These are phyloP conservation scores for Osmerus eperlanus DNA, from an alignment of 2,113 vertebrate genomes.

Conservation along the genomic window DNA sequence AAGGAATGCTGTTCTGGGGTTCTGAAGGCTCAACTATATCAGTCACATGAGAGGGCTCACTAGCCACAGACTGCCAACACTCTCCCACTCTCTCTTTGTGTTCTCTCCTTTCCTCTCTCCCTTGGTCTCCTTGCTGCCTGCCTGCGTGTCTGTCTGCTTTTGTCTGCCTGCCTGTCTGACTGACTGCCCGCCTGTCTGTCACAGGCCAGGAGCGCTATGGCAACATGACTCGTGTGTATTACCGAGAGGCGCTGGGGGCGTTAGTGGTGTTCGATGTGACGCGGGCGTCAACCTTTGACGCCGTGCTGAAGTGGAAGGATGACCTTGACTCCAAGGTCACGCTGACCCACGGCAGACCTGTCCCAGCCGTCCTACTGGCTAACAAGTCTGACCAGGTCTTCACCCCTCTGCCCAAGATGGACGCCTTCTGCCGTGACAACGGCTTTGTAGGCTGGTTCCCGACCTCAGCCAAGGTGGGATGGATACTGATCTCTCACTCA, in stretches of 20 bases:
- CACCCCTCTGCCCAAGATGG: slow-evolving; percentile 65
- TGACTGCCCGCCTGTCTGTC: slow-evolving; percentile 7
- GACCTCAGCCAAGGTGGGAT: slow-evolving; percentile 78
- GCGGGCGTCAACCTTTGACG: slow-evolving; percentile 74
- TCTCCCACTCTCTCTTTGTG: slow-evolving; percentile 3
- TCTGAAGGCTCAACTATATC: no score
- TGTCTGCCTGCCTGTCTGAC: slow-evolving; percentile 15
- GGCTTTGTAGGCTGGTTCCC: slow-evolving; percentile 75
- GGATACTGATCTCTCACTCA: no score
- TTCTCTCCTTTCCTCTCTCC: neutral
- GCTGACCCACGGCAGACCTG: slow-evolving; percentile 67
- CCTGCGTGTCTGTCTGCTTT: slow-evolving; percentile 9
- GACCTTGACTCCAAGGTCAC: slow-evolving; percentile 79
- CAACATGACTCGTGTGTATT: slow-evolving; percentile 82
- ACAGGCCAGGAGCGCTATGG: slow-evolving; percentile 80
- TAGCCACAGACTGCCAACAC: neutral
- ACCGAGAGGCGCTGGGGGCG: slow-evolving; percentile 78
- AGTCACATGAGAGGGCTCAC: no score
- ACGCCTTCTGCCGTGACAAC: slow-evolving; percentile 72
- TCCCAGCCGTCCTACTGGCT: slow-evolving; percentile 75
- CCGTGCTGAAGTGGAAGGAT: slow-evolving; percentile 78
- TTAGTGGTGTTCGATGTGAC: slow-evolving; percentile 80
- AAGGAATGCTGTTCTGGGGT: no score
- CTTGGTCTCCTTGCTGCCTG: neutral
- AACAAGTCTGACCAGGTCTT: slow-evolving; percentile 77